phyloP scores from a whole-genome alignment of 2,797 vertebrate genomes.

The Esox masquinongy region DNA sequence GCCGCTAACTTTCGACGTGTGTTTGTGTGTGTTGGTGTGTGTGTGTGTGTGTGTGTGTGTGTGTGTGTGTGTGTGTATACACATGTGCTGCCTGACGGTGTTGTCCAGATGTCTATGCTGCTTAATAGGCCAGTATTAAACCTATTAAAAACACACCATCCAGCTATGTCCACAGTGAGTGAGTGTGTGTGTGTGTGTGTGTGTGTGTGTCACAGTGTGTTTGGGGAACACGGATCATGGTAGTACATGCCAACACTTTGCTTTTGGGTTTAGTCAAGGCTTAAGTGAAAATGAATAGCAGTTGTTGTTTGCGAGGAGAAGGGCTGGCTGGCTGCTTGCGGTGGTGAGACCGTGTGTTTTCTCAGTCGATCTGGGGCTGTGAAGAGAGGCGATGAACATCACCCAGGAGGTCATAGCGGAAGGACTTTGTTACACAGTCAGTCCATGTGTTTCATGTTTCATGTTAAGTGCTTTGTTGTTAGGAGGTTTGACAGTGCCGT shows the following conservation, averaged over 20 bases:
- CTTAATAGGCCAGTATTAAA: slow-evolving; percentile 72
- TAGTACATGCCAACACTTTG: background rate
- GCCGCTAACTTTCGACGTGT: slow-evolving; percentile 81
- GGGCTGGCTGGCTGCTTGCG: background rate
- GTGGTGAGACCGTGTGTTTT: background rate
- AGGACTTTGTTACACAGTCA: background rate
- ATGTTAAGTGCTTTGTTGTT: background rate
- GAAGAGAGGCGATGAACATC: background rate
- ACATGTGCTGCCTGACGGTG: slow-evolving; percentile 75
- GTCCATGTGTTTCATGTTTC: background rate
- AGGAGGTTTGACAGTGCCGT: no score
- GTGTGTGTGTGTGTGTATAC: background rate
- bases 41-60: background rate
- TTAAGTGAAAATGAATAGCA: slow-evolving; percentile 2
- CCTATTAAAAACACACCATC: slow-evolving; percentile 64
- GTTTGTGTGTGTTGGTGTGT: background rate
- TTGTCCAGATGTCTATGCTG: slow-evolving; percentile 73
- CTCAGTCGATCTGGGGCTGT: background rate
- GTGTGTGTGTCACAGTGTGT: background rate
- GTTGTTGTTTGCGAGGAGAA: background rate
- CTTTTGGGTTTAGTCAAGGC: background rate
- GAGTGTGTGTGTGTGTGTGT: background rate
- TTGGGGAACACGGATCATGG: background rate
- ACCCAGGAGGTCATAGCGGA: background rate
- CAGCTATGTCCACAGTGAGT: slow-evolving; percentile 27